phyloP scores from a whole-genome alignment of 2,113 vertebrate species.

The Microcebus murinus region DNA sequence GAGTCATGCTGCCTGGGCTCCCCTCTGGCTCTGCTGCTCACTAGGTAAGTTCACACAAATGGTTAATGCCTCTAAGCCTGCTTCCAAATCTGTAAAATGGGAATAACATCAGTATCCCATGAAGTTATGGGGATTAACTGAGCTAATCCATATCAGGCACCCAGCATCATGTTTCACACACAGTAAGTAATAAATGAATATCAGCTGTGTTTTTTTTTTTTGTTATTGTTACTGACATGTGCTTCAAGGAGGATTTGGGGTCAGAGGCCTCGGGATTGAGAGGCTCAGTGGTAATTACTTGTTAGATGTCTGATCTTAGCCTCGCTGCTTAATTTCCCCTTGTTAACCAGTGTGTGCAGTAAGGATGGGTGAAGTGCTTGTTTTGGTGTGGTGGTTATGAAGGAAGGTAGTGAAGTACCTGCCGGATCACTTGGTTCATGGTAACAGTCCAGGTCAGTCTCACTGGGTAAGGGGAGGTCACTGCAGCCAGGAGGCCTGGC shows the following conservation, averaged over 20 bases:
- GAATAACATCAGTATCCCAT: not conserved
- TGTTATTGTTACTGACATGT: not conserved
- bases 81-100: not conserved
- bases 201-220: not conserved
- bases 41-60: not conserved
- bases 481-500: not conserved
- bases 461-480: rapidly evolving
- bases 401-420: not conserved
- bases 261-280: not conserved
- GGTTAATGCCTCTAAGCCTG: not conserved
- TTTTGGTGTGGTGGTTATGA: not conserved
- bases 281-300: not conserved
- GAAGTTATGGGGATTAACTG: not conserved
- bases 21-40: not conserved
- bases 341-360: not conserved
- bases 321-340: too few relatives aligned
- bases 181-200: not conserved
- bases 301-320: not conserved
- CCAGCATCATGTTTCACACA: not conserved
- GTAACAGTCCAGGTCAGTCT: not conserved
- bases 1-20: not conserved
- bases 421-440: not conserved
- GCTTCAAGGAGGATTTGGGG: not conserved
- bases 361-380: not conserved
- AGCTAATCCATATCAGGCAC: not conserved